Base-by-base conservation (phyloP, 1,140 invertebrate species). In the Drosophila kepulauana region DNA sequence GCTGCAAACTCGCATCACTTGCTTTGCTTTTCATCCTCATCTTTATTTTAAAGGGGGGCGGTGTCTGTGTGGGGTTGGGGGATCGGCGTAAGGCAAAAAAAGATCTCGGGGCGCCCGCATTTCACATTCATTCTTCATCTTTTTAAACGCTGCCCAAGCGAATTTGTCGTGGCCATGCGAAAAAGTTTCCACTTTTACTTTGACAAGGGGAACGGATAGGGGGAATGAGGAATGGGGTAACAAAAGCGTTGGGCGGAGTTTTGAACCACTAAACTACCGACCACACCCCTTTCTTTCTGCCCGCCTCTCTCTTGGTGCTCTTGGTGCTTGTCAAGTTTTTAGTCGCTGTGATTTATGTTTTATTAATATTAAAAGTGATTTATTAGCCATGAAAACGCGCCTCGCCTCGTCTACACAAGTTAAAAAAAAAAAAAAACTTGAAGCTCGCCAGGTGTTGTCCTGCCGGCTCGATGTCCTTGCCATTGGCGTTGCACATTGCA, bases 301-400 rank as follows among this genome's bases (percentile, higher is more conserved):
- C 30, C 30, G 7, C 5, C 35, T 7, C 35, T 8, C 35, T 10
- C 10, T 15, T 15, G 15, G 35, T 8, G 6, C 7, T 7, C 25
- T 20, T 51, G 7, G 41, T 59, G 43, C 46, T 43, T 48, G 62
- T 73, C 73, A 75, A 78, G 74, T 81, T 89, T 85, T 89, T 81
- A 89, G 81, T 74, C 74, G 75, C 62, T 38, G 63, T 89, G 85
- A 89, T 89, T 89, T 89, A 89, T 89, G 78, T 89, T 89, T 89
- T 81, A 89, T 89, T 89, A 89, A 89, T 89, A 89, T 89, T 89
- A 89, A 89, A 89, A 89, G 78, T 89, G 85, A 89, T 89, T 89
- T 90, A 89, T 89, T 89, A 89, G 85, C 81, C 86, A 90, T 89
- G 80, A 88, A 88, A 88, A 75, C 81, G 48, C 68, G 38, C 57